Evolutionary conservation across 2,888 invertebrate genomes (phyloP), one percentile per base, ranked within the genome.

Genomic region (Cantharis rufa): DNA sequence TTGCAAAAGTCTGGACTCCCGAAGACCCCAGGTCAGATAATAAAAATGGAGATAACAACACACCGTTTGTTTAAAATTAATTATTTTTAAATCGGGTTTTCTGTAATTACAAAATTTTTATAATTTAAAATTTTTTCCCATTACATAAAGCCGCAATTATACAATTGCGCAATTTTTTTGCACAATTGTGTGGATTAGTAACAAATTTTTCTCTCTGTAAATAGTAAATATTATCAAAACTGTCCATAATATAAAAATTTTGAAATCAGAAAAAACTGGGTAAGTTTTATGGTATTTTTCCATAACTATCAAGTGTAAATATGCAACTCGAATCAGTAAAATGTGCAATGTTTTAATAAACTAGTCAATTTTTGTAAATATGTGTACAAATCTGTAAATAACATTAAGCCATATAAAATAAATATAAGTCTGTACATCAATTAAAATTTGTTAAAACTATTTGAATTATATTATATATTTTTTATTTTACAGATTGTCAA

Each of bases 1-100:
- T 94, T 84, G 97, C 98, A 74, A 97, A 97, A 88, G 95, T 97
- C 27, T 98, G 98, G 98, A 93, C 95, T 0, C 98, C 98, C 0
- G 96, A 96, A 88, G 96, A 96, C 87, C 96, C 96, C 0, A 89
- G 96, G 71, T 88, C 90, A 1, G 87, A 62, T 66, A 69, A 27
- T 63, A 78, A 78, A 69, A 74, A 32, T 27, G 28, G 15, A 10
- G 77, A 78, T 16, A 72, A 71, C 10, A 77, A 69, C 15, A 15
- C 77, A 9, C 63, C 77, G 15, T 77, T 77, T 62, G 70, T 64
- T 64, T 64, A 71, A 69, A 48, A 76, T 10, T 70, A 76, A 21
- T 7, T 21, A 7, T 21, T 21, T 21, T 1, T 27, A 10, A 27
- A 10, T 27, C 5, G 10, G 27, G 2, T 10, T 27, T 27, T 27